Conservation (phyloP, 1,140 invertebrate species). For the Drosophila asahinai region DNA sequence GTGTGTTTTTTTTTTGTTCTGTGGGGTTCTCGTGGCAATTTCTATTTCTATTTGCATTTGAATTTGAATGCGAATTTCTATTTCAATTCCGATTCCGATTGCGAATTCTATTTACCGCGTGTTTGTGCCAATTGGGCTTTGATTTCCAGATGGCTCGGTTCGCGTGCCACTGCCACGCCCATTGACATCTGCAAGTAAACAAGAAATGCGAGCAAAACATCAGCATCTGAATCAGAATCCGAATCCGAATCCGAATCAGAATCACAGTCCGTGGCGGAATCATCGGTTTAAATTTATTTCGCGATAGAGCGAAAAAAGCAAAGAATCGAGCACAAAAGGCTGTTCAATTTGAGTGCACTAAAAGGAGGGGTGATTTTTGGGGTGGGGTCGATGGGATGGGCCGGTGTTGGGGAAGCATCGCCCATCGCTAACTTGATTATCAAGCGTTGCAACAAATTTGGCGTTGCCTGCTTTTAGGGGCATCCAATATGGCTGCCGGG, state of each 20-base stretch:
- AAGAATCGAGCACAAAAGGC: conserved; percentile 41
- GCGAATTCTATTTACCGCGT: conserved; percentile 67
- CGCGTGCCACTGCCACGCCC: conserved; percentile 50
- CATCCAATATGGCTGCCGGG: conserved; percentile 63
- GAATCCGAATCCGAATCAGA: conserved; percentile 29
- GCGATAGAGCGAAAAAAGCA: conserved; percentile 37
- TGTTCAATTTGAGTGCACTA: conserved; percentile 61
- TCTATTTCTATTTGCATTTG: conserved; percentile 73
- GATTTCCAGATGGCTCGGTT: conserved; percentile 68
- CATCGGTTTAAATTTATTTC: conserved; percentile 72
- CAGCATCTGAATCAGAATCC: conserved; percentile 24
- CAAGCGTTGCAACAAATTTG: conserved; percentile 70
- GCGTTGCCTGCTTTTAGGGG: conserved; percentile 76
- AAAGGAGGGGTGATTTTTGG: conserved; percentile 2
- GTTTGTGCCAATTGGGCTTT: conserved; percentile 79
- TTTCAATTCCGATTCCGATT: conserved; percentile 64
- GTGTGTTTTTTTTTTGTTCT: conserved; percentile 10
- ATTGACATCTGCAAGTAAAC: conserved; percentile 78
- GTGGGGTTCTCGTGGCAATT: conserved; percentile 59
- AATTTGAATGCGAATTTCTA: conserved; percentile 78
- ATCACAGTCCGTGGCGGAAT: conserved; percentile 50
- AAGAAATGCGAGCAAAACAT: conserved; percentile 49
- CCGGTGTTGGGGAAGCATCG: not conserved
- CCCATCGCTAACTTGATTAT: conserved; percentile 75
- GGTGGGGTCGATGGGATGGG: too few species aligned